Base-by-base conservation (phyloP, 2,113 vertebrate species). In the Leptobrachium ailaonicum region DNA sequence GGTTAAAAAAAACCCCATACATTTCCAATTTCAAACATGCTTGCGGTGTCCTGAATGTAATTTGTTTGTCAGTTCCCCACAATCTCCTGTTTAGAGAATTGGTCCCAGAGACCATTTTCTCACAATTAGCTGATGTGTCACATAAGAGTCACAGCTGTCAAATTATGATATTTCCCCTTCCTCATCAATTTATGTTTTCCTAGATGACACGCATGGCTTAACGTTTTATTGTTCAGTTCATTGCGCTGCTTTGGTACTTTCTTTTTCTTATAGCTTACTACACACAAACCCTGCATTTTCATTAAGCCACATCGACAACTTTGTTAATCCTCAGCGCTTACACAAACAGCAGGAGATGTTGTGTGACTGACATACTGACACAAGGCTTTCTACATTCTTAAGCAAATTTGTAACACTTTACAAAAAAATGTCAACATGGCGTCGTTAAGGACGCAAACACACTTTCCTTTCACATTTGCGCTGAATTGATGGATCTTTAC, bases 341-440 rank as follows among this genome's bases (percentile, higher is more conserved):
- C 62, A 6, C n/a, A 64, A 64, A 20, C 62, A 32, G 62, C 62
- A 40, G 62, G 62, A 20, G 62, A 64, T 64, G 62, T 64, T 64
- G n/a, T 64, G 62, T 40, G 62, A 64, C 62, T 64, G 32, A 32
- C 62, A 40, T 64, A 20, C n/a, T 60, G 56, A 60, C 56, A 60
- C 10, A 60, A 60, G 56, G 11, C 6, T 60, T 60, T 60, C 56
- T 60, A 60, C 56, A 12, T 13, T 60, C 56, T 14, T 60, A 14
- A 60, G 56, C 56, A 60, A 60, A 60, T 60, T 60, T 20, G 62
- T 64, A 64, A 64, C 62, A 64, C 32, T 64, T 64, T 64, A 40
- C 62, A 40, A 64, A 40, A 64, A 64, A 64, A 64, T 20, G 62
- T 64, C 4, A 10, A 40, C n/a, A 40, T 32, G 62, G 62, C 56